Base-by-base conservation (phyloP, 2,888 invertebrate genomes). In the Phoenoteleia sp. region DNA sequence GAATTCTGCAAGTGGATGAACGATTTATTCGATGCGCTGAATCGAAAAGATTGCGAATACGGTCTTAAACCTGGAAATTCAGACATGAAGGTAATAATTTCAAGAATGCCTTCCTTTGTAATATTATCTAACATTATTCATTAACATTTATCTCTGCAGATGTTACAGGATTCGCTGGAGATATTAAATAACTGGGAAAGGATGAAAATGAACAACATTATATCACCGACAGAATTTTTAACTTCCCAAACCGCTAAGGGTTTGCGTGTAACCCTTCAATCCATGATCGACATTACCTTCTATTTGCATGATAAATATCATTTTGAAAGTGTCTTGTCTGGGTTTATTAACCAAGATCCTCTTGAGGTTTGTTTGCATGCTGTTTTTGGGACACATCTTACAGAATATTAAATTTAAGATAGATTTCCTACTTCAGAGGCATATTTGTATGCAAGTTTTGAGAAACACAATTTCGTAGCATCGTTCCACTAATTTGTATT, bases 331-430 rank as follows among this genome's bases (percentile, higher is more conserved):
- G 45, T 45, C 58, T 15, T 87, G 23, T 85, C 81, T 9, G 79
- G 72, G 29, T 84, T 82, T 62, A 67, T 87, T 17, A 87, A 86
- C 69, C 87, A 86, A 71, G 87, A 87, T 69, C 80, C 79, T 49
- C 77, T 87, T 17, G 87, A 87, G 82, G 86, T 87, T 71, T 17
- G 58, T 29, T 21, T 49, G 23, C 21, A 49, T 2, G 9, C 1
- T 23, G 4, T 49, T 49, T 49, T 23, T 49, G 23, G 23, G 23
- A 21, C 19, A 23, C 23, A 3, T 9, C 23, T 49, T 21, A 23
- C 23, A 11, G 49, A 23, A 5, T 49, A 49, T 7, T 33, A 33
- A 33, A n/a, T n/a, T n/a, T n/a, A n/a, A n/a, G n/a, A n/a, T n/a
- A n/a, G n/a, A n/a, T n/a, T n/a, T n/a, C n/a, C n/a, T n/a, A n/a